A percentile compares a stretch with the other conserved stretches of the same genome.
Evolutionary conservation across 2,797 vertebrate genomes (phyloP).

Genomic region (Lates japonicus): DNA sequence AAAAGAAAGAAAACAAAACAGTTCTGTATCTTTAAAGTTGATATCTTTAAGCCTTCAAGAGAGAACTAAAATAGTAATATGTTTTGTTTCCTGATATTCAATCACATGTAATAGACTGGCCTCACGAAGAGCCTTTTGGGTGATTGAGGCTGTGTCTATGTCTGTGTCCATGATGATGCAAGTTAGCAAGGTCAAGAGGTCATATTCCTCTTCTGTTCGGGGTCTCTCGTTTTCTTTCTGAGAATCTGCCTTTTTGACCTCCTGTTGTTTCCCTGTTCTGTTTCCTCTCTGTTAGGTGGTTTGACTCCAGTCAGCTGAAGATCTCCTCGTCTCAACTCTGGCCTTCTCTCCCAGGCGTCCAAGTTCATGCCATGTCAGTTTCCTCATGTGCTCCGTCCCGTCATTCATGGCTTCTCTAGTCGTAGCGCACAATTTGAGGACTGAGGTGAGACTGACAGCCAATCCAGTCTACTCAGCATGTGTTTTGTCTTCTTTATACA

Average conservation of each 20-base stretch:
- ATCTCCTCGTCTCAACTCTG: slow-evolving; percentile 26
- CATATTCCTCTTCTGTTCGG: slow-evolving; percentile 41
- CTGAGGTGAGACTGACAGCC: slow-evolving; percentile 31
- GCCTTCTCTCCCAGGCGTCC: slow-evolving; percentile 19
- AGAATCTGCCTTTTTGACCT: background rate
- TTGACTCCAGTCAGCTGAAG: slow-evolving; percentile 67
- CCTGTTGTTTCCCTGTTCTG: background rate
- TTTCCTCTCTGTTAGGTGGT: background rate
- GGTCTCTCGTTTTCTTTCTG: slow-evolving; percentile 23
- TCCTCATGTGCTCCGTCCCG: slow-evolving; percentile 17
- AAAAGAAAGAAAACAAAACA: too few relatives aligned
- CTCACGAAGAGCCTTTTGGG: slow-evolving; percentile 55
- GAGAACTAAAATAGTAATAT: background rate
- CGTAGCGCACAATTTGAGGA: slow-evolving; percentile 26
- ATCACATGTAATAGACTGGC: slow-evolving; percentile 68
- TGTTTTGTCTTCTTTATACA: slow-evolving; percentile 74
- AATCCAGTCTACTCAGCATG: slow-evolving; percentile 40
- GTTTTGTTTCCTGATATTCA: background rate
- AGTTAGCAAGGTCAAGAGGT: slow-evolving; percentile 59
- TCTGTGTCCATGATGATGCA: slow-evolving; percentile 69
- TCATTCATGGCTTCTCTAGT: slow-evolving; percentile 20
- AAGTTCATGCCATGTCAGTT: slow-evolving; percentile 54
- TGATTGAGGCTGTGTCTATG: slow-evolving; percentile 22
- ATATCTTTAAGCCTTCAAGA: background rate
- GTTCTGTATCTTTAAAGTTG: background rate